Base-by-base conservation (phyloP, 2,797 vertebrate genomes). In the Hyperoplus lanceolatus region DNA sequence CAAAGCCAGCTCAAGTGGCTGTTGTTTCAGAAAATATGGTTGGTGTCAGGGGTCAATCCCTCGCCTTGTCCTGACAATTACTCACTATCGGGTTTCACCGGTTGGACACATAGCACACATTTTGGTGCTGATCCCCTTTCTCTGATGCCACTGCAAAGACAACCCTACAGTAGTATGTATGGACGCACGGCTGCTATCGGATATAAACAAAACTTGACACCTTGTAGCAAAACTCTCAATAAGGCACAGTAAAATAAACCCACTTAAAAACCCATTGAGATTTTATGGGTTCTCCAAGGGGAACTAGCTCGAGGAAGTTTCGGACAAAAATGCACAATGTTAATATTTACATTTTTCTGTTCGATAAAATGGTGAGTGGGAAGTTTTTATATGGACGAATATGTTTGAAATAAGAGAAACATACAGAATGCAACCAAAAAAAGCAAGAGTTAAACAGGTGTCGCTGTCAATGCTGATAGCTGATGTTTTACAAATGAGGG, bases 11-110 rank as follows among this genome's bases (percentile, higher is more conserved):
- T 86, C 78, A 78, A 90, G 89, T 88, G 87, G 83, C 89, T 92
- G 92, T 93, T 94, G 90, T 90, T 87, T 91, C 83, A 92, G 89
- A 91, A 91, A 92, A 93, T 89, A 93, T 61, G 87, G 89, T 82
- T 90, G 77, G 81, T 81, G 85, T 83, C 89, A 91, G 89, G 89
- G 92, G 92, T 94, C 91, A 94, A 93, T 93, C 91, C 91, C 77
- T 84, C n/a, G 80, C 77, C 78, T 93, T 90, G 90, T 85, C 87
- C 89, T 73, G 83, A 90, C 92, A 93, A 92, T 93, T 91, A 91
- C 87, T 86, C 74, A 70, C 13, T 87, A 82, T 92, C 76, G 12
- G 70, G 85, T 93, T 90, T 91, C 91, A 41, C 73, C 39, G 79
- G 81, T 29, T 14, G 64, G 70, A 72, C 88, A 85, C 88, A 75